Evolutionary conservation across 2,888 invertebrate genomes (phyloP).

Genomic region (Tinea pellionella): DNA sequence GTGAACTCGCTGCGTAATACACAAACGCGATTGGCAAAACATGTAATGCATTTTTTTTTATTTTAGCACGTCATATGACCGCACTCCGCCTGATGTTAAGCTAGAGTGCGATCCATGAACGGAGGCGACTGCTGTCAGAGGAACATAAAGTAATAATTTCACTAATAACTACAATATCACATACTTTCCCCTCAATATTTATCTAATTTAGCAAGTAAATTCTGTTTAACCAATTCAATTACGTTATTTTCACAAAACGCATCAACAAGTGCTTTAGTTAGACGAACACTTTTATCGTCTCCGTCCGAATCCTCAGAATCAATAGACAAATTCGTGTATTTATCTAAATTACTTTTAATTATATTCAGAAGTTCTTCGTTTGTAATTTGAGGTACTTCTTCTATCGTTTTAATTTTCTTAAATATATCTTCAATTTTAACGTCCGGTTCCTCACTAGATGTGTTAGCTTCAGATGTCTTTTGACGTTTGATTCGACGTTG

Average conservation of each 20-base stretch:
- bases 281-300: slow-evolving; percentile 35
- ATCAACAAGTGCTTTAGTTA: slow-evolving; percentile 69
- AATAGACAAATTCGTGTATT: slow-evolving; percentile 25
- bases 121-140: too few relatives aligned
- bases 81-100: too few relatives aligned
- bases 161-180: too few relatives aligned
- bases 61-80: too few relatives aligned
- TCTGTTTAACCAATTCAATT: slow-evolving; percentile 64
- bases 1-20: too few relatives aligned
- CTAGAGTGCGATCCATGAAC: too few relatives aligned
- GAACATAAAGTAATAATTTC: too few relatives aligned
- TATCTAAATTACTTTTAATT: slow-evolving; percentile 40
- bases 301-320: slow-evolving; percentile 48
- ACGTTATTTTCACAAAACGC: slow-evolving; percentile 74
- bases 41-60: too few relatives aligned
- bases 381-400: slow-evolving; percentile 31
- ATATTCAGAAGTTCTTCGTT: slow-evolving; percentile 37
- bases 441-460: slow-evolving; percentile 20
- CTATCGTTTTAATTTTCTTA: slow-evolving; percentile 37
- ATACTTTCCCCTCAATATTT: too few relatives aligned
- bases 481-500: slow-evolving; percentile 46
- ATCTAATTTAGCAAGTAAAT: slow-evolving; percentile 43
- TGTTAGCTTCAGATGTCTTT: slow-evolving; percentile 33
- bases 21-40: too few relatives aligned
- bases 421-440: slow-evolving; percentile 38